These are phyloP conservation scores for Drosophila fulvimacula DNA, from an alignment of 2,888 invertebrate species.

Conservation along the genomic window DNA sequence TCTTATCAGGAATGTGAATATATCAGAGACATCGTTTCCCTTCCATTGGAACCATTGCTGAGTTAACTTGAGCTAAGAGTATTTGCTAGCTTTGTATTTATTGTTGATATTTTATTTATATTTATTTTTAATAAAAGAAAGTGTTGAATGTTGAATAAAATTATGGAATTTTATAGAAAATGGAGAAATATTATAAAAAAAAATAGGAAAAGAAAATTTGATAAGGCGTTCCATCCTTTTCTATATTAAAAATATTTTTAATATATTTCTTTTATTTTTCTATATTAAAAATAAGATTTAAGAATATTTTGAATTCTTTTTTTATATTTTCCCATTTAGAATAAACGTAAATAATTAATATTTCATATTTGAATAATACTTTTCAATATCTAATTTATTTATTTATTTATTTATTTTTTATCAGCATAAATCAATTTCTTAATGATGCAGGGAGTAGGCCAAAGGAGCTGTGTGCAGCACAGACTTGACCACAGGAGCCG, in stretches of 20 bases:
- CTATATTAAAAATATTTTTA: neutral
- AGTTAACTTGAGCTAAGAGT: slow-evolving; percentile 14
- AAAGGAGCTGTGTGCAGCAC: slow-evolving; percentile 57
- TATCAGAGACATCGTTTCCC: neutral
- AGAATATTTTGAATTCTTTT: neutral
- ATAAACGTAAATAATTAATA: neutral
- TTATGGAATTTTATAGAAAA: neutral
- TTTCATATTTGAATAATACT: slow-evolving; percentile 50
- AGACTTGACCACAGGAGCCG: slow-evolving; percentile 56
- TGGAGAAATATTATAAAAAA: neutral
- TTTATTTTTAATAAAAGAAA: slow-evolving; percentile 50
- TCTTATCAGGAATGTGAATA: neutral
- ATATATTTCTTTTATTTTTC: too few relatives aligned
- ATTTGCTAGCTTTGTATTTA: slow-evolving; percentile 36
- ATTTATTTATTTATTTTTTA: slow-evolving; percentile 10
- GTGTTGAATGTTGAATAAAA: slow-evolving; percentile 21
- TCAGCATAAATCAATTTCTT: slow-evolving; percentile 33
- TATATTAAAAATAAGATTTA: too few relatives aligned
- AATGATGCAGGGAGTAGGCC: slow-evolving; percentile 74
- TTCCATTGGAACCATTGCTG: neutral
- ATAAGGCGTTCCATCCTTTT: neutral
- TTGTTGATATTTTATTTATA: slow-evolving; percentile 59
- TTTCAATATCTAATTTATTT: slow-evolving; percentile 37
- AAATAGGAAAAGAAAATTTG: neutral
- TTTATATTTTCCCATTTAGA: too few relatives aligned